Base-by-base conservation (phyloP, 2,888 invertebrate genomes). In the Oasisia sp. region DNA sequence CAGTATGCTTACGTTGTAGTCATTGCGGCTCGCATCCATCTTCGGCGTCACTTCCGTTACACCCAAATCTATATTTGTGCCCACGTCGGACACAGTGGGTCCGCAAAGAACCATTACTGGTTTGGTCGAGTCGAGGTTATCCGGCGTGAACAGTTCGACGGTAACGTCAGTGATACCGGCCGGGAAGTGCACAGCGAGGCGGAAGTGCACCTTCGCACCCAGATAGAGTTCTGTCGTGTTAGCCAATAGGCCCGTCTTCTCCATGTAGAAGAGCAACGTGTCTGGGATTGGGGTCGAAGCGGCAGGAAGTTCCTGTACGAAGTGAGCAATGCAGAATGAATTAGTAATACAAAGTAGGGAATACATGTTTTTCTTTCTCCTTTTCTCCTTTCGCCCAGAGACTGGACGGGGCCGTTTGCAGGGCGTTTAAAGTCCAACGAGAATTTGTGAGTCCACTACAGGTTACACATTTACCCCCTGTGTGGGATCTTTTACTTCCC, bases 81-180 rank as follows among this genome's bases (percentile, higher is more conserved):
- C 96, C 0, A 93, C 92, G 9, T 91, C 92, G 19, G 92, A 90
- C 7, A 96, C 94, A 1, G 92, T 91, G 9, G 95, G 95, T 89
- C 95, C 94, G 93, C 96, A 96, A 91, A 96, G 93, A 91, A 95
- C 95, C 96, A 96, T 96, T 8, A 96, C 94, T 32, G 95, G 95
- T 14, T 94, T 94, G n/a, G 94, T 95, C 74, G 74, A 74, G 74
- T 74, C 74, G 74, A 74, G 1, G 92, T 95, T 96, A 93, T 96
- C 96, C 0, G 96, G 96, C 0, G 96, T 95, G 93, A 96, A 96
- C 90, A 96, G 93, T 93, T 96, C 96, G 27, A 96, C 95, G 74
- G 94, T 92, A 93, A 96, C 95, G 92, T 95, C 95, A 0, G 95
- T 94, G 8, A 92, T 50, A 5, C 92, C 93, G 3, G 45, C 32